phyloP scores from a whole-genome alignment of 1,140 invertebrate species.

The Drosophila nikananu region DNA sequence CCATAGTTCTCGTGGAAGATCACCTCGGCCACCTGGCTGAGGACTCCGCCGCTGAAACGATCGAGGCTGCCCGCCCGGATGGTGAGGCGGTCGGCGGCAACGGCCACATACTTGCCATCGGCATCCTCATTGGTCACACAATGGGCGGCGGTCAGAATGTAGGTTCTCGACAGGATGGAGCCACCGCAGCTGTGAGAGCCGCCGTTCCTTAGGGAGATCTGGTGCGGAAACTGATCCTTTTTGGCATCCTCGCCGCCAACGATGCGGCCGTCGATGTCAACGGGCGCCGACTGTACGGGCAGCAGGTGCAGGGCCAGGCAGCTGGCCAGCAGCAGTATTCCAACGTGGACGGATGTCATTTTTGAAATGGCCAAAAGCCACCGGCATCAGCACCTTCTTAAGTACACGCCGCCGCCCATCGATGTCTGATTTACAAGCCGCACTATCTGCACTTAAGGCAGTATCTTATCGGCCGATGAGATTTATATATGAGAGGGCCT shows the following conservation, averaged over 20 bases:
- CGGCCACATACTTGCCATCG: not conserved
- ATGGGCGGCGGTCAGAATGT: conserved; percentile 87
- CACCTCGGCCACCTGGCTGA: conserved; percentile 45
- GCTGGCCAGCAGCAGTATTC: conserved; percentile 10
- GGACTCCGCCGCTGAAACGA: conserved; percentile 62
- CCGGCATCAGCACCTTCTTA: not conserved
- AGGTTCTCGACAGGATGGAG: conserved; percentile 86
- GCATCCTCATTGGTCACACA: conserved; percentile 75
- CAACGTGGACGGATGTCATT: conserved; percentile 13
- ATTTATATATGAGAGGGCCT: conserved; percentile 12
- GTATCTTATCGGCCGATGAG: conserved; percentile 12
- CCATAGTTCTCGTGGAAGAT: conserved; percentile 83
- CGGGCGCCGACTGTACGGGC: conserved; percentile 40
- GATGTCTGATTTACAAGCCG: conserved; percentile 14
- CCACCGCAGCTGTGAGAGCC: conserved; percentile 86
- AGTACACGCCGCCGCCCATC: not conserved
- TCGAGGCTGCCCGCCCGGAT: conserved; percentile 64
- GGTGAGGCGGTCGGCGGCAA: conserved; percentile 20
- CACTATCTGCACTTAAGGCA: conserved; percentile 14
- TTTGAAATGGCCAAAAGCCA: conserved; percentile 25
- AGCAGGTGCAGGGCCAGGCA: not conserved
- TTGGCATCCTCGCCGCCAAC: conserved; percentile 85
- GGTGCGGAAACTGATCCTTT: conserved; percentile 85
- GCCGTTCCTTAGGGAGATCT: conserved; percentile 85
- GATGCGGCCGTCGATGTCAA: conserved; percentile 64